These are phyloP conservation scores for Drosophila fulvimacula DNA, from an alignment of 2,888 invertebrate species.

Conservation along the genomic window DNA sequence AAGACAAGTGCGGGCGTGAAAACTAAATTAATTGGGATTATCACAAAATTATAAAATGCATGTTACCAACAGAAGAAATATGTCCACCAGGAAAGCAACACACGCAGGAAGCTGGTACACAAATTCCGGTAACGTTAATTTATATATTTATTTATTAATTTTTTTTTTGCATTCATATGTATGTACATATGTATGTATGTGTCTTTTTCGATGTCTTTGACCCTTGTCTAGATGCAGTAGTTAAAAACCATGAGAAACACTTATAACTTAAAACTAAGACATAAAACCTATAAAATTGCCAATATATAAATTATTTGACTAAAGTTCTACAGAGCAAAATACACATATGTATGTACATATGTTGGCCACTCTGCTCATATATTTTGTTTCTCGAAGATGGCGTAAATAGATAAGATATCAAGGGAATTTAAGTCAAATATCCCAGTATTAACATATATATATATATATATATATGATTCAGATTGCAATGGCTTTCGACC, in stretches of 20 bases:
- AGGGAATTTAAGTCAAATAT: neutral
- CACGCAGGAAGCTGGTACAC: constrained; percentile 99
- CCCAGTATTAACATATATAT: neutral
- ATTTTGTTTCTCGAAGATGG: neutral
- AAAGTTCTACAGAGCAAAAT: neutral
- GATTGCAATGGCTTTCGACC: neutral
- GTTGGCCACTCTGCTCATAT: neutral
- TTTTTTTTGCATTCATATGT: too few species aligned
- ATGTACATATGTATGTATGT: too few species aligned
- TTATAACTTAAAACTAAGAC: neutral
- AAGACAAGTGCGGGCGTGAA: constrained; percentile 47
- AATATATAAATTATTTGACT: neutral
- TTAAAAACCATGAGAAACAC: neutral
- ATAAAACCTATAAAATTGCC: neutral
- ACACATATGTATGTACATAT: too few species aligned
- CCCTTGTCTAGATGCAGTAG: constrained; percentile 5
- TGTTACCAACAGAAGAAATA: constrained; percentile 75
- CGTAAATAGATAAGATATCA: constrained; percentile 1
- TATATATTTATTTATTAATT: too few species aligned
- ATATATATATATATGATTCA: too few species aligned
- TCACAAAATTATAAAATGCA: constrained; percentile 9
- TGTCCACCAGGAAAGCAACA: constrained; percentile 91
- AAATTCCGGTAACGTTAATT: constrained; percentile 89
- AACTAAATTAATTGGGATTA: constrained; percentile 16
- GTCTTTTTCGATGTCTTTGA: constrained; percentile 20